Conservation (phyloP, 2,888 invertebrate species). For the Chrysomela aeneicollis region DNA sequence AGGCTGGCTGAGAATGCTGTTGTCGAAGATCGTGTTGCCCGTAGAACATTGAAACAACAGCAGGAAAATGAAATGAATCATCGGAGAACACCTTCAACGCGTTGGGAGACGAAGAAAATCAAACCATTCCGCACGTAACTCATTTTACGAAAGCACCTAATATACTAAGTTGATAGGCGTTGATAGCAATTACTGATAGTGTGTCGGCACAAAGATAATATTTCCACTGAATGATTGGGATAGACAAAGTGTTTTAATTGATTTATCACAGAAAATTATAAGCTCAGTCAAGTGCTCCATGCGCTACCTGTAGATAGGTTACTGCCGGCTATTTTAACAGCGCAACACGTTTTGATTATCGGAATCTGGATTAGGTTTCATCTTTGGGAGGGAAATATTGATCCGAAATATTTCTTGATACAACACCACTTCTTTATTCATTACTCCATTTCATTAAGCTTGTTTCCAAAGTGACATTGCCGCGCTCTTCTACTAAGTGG, state of each 20-base stretch:
- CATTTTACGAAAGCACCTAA: constrained; percentile 50
- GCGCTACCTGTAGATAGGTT: constrained; percentile 21
- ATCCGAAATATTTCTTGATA: neutral
- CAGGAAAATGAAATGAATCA: constrained; percentile 39
- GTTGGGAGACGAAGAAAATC: constrained; percentile 36
- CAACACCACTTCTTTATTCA: neutral
- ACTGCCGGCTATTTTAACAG: neutral
- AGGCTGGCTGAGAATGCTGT: constrained; percentile 39
- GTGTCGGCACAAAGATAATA: constrained; percentile 51
- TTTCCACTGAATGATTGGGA: constrained; percentile 44
- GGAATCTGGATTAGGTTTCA: constrained; percentile 5
- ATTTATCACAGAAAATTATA: constrained; percentile 33
- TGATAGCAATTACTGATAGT: constrained; percentile 58
- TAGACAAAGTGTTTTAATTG: constrained; percentile 38
- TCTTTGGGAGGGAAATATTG: constrained; percentile 5
- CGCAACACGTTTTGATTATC: constrained; percentile 2
- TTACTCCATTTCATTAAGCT: neutral
- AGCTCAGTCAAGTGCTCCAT: constrained; percentile 24
- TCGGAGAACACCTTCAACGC: constrained; percentile 36
- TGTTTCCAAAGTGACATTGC: no score
- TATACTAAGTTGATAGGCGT: constrained; percentile 51
- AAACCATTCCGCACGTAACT: constrained; percentile 43
- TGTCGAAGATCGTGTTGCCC: constrained; percentile 40
- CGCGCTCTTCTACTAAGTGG: no score
- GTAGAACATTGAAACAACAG: constrained; percentile 35